Evolutionary conservation across 2,113 vertebrate species (phyloP).

Genomic region (Hippocampus abdominalis): DNA sequence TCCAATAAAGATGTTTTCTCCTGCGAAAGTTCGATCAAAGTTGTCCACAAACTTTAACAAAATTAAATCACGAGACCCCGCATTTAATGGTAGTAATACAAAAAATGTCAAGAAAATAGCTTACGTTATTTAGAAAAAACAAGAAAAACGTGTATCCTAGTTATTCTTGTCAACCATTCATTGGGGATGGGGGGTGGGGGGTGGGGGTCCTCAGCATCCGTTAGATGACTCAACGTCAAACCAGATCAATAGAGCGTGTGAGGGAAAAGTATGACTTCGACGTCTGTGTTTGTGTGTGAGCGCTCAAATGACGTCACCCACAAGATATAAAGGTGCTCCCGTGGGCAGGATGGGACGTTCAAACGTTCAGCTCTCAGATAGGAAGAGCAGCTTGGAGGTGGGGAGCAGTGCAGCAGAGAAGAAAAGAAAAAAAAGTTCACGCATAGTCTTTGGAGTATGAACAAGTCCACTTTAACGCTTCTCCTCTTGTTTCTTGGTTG

Average conservation of each 20-base stretch:
- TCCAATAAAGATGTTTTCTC: background rate
- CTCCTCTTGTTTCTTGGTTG: constrained; percentile 54
- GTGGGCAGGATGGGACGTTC: background rate
- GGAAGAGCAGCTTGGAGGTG: background rate
- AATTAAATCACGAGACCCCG: too few species aligned
- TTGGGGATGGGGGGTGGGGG: too few species aligned
- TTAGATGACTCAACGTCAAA: background rate
- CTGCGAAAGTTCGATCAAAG: background rate
- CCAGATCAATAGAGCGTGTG: background rate
- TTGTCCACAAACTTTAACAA: background rate
- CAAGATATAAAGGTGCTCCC: background rate
- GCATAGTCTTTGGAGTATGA: constrained; percentile 54
- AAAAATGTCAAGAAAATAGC: background rate
- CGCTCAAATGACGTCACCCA: background rate
- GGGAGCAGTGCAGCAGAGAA: background rate
- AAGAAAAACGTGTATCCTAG: background rate
- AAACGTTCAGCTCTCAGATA: background rate
- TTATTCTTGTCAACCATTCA: background rate
- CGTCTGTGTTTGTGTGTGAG: background rate
- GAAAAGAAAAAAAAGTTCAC: background rate
- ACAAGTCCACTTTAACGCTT: constrained; percentile 30
- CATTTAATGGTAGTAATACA: background rate
- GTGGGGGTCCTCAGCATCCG: too few species aligned
- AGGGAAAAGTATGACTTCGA: background rate
- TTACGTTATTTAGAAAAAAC: background rate